Evolutionary conservation across 2,888 invertebrate species (phyloP), one percentile per base, ranked within the genome.

Genomic region (Nezara viridula): DNA sequence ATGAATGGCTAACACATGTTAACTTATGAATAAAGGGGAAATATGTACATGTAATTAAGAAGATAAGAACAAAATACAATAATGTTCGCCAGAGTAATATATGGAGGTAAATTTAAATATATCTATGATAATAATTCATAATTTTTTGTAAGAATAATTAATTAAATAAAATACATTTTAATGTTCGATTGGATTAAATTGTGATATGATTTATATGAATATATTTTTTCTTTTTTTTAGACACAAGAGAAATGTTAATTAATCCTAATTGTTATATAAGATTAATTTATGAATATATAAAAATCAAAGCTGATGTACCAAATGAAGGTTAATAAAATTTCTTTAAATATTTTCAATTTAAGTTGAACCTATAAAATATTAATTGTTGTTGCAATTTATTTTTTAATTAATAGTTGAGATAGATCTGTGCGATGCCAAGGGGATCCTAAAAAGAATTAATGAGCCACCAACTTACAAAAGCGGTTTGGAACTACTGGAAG

Each of bases 231-330:
- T 88, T 52, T 89, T 85, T 89, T 77, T 52, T 40, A 86, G 86
- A 86, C 21, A 73, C 24, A 49, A 32, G 88, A 21, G 40, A 44
- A 47, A 86, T 88, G 40, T 47, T 50, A 24, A 73, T 89, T 9
- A 89, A 89, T 85, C 87, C 89, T n/a, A 89, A 89, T 55, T 89
- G 89, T 60, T 50, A 81, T 44, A 44, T 89, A 24, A 86, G 86
- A 60, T 40, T 89, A 44, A 89, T 89, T 86, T 55, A 40, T 87
- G 77, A 88, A 10, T 89, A 87, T 60, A 50, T 89, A 14, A 89
- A 44, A 81, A 55, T 77, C 7, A 89, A 89, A 85, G 44, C 47
- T 14, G 49, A 81, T 24, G 55, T 89, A 6, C 87, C 52, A n/a
- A 40, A 60, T 49, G 88, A 89, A 14, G n/a, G 89, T 89, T 50